These are phyloP conservation scores for Conus betulinus DNA, from an alignment of 1,140 invertebrate genomes.

Conservation along the genomic window DNA sequence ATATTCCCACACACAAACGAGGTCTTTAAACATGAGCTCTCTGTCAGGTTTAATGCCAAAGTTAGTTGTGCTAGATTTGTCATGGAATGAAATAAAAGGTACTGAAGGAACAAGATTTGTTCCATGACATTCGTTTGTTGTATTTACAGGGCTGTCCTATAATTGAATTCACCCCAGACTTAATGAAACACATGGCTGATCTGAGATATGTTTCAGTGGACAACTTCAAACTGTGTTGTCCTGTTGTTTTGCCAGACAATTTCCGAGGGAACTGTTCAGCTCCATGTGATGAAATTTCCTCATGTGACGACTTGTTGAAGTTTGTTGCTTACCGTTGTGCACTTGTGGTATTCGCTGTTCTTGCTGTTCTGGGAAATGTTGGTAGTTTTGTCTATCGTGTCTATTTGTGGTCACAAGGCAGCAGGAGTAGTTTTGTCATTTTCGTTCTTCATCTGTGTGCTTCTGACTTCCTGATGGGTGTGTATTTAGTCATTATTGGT, in stretches of 20 bases:
- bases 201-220: too few species aligned
- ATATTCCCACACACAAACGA: neutral
- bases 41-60: neutral
- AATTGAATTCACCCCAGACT: neutral
- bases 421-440: neutral
- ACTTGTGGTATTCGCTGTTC: neutral
- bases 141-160: neutral
- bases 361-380: neutral
- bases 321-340: neutral
- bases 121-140: neutral
- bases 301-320: neutral
- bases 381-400: neutral
- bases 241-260: too few species aligned
- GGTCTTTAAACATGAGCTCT: neutral
- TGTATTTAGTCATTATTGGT: too few species aligned
- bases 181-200: too few species aligned
- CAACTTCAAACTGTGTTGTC: too few species aligned
- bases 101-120: neutral
- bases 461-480: too few species aligned
- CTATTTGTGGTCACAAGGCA: neutral
- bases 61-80: neutral
- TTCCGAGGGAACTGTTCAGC: neutral
- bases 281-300: too few species aligned
- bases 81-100: neutral
- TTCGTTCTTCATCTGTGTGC: slow-evolving; percentile 9